Evolutionary conservation across 2,888 invertebrate genomes (phyloP).

Genomic region (Oscheius sp.): DNA sequence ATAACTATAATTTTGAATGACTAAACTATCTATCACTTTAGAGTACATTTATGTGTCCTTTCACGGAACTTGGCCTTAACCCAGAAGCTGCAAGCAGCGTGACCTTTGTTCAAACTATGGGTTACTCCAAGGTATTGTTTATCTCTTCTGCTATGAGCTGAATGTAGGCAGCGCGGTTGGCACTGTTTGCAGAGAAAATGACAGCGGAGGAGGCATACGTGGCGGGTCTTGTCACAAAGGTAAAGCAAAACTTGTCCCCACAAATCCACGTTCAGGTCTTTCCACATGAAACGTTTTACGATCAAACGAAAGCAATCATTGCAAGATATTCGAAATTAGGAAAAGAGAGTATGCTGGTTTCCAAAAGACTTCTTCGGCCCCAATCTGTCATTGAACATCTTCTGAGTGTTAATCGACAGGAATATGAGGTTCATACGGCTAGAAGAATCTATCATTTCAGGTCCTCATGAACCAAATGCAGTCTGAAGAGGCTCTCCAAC

Average conservation of each 20-base stretch:
- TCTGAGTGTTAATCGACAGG: conserved; percentile 39
- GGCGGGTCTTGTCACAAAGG: conserved; percentile 81
- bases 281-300: conserved; percentile 37
- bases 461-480: conserved; percentile 25
- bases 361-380: conserved; percentile 42
- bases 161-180: conserved; percentile 74
- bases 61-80: conserved; percentile 55
- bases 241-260: conserved; percentile 70
- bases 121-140: conserved; percentile 78
- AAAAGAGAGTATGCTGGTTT: conserved; percentile 38
- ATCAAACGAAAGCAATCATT: conserved; percentile 35
- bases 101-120: conserved; percentile 71
- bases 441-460: conserved; percentile 1
- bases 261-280: conserved; percentile 33
- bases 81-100: conserved; percentile 59
- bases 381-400: conserved; percentile 31
- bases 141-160: not conserved
- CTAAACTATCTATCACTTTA: conserved; percentile 35
- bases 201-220: conserved; percentile 82
- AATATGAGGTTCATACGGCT: conserved; percentile 41
- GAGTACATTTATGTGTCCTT: conserved; percentile 60
- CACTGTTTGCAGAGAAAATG: conserved; percentile 81
- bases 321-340: conserved; percentile 38
- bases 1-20: conserved; percentile 73
- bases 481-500: conserved; percentile 38